These are phyloP conservation scores for Drosophila trapezifrons DNA, from an alignment of 1,140 invertebrate genomes.

Conservation along the genomic window DNA sequence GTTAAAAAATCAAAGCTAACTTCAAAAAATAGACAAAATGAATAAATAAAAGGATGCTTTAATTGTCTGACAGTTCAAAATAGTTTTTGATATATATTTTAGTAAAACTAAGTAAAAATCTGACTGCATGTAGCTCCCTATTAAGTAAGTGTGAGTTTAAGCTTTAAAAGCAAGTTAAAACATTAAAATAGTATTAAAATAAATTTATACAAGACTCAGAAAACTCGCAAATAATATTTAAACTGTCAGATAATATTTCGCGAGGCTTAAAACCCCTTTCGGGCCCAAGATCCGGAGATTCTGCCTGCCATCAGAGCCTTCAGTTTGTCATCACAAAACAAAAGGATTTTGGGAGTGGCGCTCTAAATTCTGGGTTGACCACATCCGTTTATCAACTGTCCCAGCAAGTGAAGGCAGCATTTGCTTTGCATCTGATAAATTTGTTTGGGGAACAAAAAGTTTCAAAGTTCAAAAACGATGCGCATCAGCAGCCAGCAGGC, in stretches of 20 bases:
- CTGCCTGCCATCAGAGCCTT: slow-evolving; percentile 18
- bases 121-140: too few species aligned
- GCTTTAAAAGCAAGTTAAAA: not conserved
- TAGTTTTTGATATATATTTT: not conserved
- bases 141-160: too few species aligned
- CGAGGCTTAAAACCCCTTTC: not conserved
- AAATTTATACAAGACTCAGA: not conserved
- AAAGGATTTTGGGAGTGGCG: slow-evolving; percentile 21
- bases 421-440: slow-evolving; percentile 71
- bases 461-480: slow-evolving; percentile 65
- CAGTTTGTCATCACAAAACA: slow-evolving; percentile 13
- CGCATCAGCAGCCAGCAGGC: slow-evolving; percentile 57
- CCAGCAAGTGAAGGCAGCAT: slow-evolving; percentile 23
- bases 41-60: not conserved
- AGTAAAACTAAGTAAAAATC: not conserved
- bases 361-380: slow-evolving; percentile 33
- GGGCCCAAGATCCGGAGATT: too few species aligned
- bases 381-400: slow-evolving; percentile 38
- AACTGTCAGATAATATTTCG: not conserved
- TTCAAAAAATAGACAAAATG: not conserved
- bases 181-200: not conserved
- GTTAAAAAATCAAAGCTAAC: too few species aligned
- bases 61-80: too few species aligned
- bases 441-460: slow-evolving; percentile 60
- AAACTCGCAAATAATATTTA: not conserved